These are phyloP conservation scores for Ophiodon elongatus DNA, from an alignment of 2,113 vertebrate genomes.

Conservation along the genomic window DNA sequence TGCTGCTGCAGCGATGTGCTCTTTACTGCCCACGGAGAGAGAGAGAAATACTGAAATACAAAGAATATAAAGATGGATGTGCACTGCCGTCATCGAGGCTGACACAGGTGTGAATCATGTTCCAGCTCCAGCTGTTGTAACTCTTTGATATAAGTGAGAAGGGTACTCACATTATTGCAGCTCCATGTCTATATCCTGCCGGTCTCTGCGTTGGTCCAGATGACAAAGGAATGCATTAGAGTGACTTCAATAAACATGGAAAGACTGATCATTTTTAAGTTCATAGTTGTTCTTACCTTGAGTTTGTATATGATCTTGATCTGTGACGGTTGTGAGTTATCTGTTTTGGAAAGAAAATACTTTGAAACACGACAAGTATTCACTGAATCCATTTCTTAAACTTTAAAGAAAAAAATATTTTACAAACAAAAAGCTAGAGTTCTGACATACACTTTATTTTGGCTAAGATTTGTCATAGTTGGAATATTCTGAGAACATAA, in stretches of 20 bases:
- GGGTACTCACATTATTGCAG: constrained; percentile 69
- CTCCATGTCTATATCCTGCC: constrained; percentile 62
- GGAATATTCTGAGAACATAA: not conserved
- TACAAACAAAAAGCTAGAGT: not conserved
- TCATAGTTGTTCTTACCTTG: constrained; percentile 59
- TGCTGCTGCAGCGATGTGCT: constrained; percentile 30
- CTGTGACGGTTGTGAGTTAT: constrained; percentile 56
- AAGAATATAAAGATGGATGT: constrained; percentile 7
- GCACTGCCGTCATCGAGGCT: not conserved
- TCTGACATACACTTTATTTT: not conserved
- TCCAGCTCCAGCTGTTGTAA: constrained; percentile 14
- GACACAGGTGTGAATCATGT: not conserved
- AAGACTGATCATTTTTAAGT: not conserved
- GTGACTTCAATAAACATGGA: not conserved
- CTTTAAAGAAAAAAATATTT: not conserved
- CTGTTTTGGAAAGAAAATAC: constrained; percentile 49
- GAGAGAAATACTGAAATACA: constrained; percentile 19
- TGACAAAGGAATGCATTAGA: constrained; percentile 31
- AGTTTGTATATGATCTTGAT: constrained; percentile 58
- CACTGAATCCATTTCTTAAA: not conserved
- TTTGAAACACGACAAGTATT: not conserved
- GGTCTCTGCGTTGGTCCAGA: constrained; percentile 50
- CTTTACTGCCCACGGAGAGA: constrained; percentile 32
- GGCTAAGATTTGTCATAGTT: not conserved
- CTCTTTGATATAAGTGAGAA: not conserved